Evolutionary conservation across 1,140 invertebrate species (phyloP), one percentile per base, ranked within the genome.

Genomic region (Heliothis subflexa): DNA sequence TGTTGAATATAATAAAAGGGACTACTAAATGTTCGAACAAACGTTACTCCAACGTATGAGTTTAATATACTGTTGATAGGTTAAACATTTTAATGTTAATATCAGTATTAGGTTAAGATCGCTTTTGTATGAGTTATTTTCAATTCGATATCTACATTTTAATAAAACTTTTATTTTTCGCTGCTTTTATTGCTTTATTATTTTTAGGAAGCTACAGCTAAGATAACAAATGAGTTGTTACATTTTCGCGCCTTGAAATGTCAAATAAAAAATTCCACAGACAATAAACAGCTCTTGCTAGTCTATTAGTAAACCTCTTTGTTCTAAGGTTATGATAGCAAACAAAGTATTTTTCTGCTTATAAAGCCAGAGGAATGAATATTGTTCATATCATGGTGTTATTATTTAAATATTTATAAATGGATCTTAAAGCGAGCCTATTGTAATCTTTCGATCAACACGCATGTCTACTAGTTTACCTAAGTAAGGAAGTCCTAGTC

Each of bases 21-120:
- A 71, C 68, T 40, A 55, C 25, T 40, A 55, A 71, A 61, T 74
- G 71, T 74, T 74, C 55, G 28, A 45, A 74, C 12, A 61, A 61
- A 74, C 71, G 40, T 74, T 74, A 74, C 71, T 74, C 71, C 71
- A 25, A 59, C 13, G 55, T 61, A 74, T 74, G 45, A 74, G 71
- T 74, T 74, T 74, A 74, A 74, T 71, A 74, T 66, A 61, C 57
- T 49, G 71, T 74, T 74, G 14, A 49, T 61, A 74, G 71, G 40
- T 74, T 74, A 74, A 74, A 59, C 71, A 74, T 59, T 61, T n/a
- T 74, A 74, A 55, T 55, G 71, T 61, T 74, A 73, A 49, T 74
- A 61, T 61, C 71, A 61, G 71, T 74, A 74, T 74, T 74, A 74
- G 71, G 71, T 61, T 74, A 74, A 61, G 71, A 74, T 28, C 71